Evolutionary conservation across 2,888 invertebrate species (phyloP).

Genomic region (Psylliodes chrysocephalus): DNA sequence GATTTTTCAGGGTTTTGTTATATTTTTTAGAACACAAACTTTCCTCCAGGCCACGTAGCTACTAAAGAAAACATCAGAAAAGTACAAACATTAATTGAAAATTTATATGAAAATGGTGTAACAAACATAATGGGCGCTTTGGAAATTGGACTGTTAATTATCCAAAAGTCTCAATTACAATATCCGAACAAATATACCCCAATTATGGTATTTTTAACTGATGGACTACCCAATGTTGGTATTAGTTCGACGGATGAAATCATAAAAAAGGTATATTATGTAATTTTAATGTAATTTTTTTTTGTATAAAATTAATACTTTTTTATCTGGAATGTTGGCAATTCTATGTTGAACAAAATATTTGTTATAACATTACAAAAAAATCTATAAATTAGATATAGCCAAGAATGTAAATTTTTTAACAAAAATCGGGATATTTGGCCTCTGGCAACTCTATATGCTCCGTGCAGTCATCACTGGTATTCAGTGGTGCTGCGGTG

Average conservation of each 20-base stretch:
- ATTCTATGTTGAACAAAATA: background rate
- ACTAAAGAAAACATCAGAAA: slow-evolving; percentile 67
- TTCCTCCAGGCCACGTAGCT: slow-evolving; percentile 67
- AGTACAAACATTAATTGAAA: slow-evolving; percentile 67
- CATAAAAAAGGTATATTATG: slow-evolving; percentile 25
- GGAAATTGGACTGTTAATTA: slow-evolving; percentile 62
- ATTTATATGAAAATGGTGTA: slow-evolving; percentile 67
- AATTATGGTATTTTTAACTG: slow-evolving; percentile 72
- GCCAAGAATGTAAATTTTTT: too few species aligned
- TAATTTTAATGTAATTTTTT: slow-evolving; percentile 3
- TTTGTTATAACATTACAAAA: too few species aligned
- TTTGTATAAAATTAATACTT: too few species aligned
- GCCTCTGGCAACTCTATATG: too few species aligned
- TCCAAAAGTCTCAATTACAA: slow-evolving; percentile 42
- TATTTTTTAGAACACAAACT: slow-evolving; percentile 44
- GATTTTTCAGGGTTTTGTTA: too few species aligned
- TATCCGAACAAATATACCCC: slow-evolving; percentile 63
- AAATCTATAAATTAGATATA: too few species aligned
- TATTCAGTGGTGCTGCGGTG: too few species aligned
- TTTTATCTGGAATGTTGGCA: too few species aligned
- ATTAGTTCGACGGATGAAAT: slow-evolving; percentile 66
- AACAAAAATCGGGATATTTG: too few species aligned
- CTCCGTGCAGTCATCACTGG: too few species aligned
- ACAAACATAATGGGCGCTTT: slow-evolving; percentile 76
- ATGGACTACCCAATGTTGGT: slow-evolving; percentile 72